Evolutionary conservation across 2,888 invertebrate species (phyloP).

Genomic region (Mimas tiliae): DNA sequence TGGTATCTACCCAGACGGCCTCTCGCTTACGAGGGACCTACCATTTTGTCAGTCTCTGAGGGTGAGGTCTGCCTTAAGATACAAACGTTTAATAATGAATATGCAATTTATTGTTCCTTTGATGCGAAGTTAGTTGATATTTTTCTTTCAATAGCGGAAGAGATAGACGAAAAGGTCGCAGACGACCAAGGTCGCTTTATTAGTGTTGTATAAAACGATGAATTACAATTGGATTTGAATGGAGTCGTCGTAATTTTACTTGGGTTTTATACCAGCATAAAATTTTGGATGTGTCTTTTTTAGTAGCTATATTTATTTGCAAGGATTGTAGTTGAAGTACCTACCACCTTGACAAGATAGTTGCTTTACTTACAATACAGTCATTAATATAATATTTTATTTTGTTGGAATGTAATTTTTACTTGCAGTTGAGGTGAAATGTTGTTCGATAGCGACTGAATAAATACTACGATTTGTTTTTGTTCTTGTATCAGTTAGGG

Average conservation of each 20-base stretch:
- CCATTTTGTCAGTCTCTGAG: no score
- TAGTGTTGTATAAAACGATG: conserved; percentile 1
- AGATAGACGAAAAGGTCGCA: background rate
- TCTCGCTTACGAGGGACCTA: no score
- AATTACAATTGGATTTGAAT: background rate
- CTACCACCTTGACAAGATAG: no score
- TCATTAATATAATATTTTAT: no score
- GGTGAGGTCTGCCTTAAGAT: conserved; percentile 5
- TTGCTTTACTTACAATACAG: no score
- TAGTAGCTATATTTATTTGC: background rate
- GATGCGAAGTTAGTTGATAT: background rate
- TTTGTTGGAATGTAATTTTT: no score
- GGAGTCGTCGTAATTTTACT: background rate
- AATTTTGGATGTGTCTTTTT: background rate
- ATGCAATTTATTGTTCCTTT: conserved; percentile 11
- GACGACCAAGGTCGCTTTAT: background rate
- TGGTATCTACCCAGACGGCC: no score
- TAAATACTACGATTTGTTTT: no score
- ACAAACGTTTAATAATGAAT: conserved; percentile 20
- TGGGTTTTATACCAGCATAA: background rate
- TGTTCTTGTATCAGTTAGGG: no score
- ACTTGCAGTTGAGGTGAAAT: no score
- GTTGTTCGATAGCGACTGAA: no score
- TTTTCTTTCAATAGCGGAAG: conserved; percentile 5
- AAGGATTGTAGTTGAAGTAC: background rate